Evolutionary conservation across 2,888 invertebrate species (phyloP).

Genomic region (Morpho deidamia): DNA sequence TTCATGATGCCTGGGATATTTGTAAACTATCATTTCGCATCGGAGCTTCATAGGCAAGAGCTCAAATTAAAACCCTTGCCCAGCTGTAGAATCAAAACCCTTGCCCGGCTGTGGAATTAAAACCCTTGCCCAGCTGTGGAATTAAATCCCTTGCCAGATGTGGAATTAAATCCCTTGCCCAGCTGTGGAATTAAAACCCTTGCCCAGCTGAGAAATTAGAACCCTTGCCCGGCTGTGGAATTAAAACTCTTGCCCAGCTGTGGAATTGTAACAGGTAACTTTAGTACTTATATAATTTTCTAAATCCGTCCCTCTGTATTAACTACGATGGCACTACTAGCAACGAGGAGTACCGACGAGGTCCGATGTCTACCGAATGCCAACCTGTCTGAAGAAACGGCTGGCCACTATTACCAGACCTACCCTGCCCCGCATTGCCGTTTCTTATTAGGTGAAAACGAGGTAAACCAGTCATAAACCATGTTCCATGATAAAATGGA

Average conservation of each 20-base stretch:
- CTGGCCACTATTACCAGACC: constrained; percentile 34
- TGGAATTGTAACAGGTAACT: neutral
- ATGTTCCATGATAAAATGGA: constrained; percentile 36
- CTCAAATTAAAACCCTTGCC: too few relatives aligned
- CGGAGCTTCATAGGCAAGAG: too few relatives aligned
- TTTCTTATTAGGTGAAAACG: constrained; percentile 29
- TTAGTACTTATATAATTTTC: neutral
- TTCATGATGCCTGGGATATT: too few relatives aligned
- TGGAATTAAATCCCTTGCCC: too few relatives aligned
- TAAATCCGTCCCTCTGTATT: constrained; percentile 34
- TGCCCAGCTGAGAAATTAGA: too few relatives aligned
- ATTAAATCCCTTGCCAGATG: too few relatives aligned
- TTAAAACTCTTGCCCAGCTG: neutral
- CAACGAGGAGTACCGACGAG: constrained; percentile 36
- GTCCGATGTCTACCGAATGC: constrained; percentile 37
- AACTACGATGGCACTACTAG: constrained; percentile 36
- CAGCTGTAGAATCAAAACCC: neutral
- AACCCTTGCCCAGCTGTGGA: neutral
- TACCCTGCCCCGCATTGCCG: constrained; percentile 22
- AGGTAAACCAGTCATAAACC: constrained; percentile 28
- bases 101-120: neutral
- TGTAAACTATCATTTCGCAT: too few relatives aligned
- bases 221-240: too few relatives aligned
- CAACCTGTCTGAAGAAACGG: constrained; percentile 45
- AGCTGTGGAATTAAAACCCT: too few relatives aligned